Base-by-base conservation (phyloP, 2,797 vertebrate species). In the Sarcophilus harrisii region DNA sequence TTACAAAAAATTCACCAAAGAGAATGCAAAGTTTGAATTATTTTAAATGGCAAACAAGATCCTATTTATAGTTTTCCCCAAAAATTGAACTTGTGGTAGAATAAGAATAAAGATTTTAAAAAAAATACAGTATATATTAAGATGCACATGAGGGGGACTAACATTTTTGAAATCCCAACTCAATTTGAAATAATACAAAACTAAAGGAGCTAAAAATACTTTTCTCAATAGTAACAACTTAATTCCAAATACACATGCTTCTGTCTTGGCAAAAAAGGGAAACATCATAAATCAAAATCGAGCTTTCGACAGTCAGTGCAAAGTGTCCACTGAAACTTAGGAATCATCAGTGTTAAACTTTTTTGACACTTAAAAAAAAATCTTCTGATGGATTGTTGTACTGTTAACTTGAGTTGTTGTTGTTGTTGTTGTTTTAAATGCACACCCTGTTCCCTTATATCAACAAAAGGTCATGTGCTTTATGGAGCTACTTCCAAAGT, bases 401-500 rank as follows among this genome's bases (percentile, higher is more conserved):
- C 98, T 96, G 96, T 94, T 97, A 98, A 97, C 96, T 98, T 94
- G 97, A 97, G 97, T 96, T 93, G 8, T 55, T 55, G 8, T 55
- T 55, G 0, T 55, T 55, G 8, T 55, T 55, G 8, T 55, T 52
- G 24, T 13, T 29, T 54, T 90, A 96, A 97, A 98, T 87, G 73
- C 38, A 97, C 94, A 97, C 96, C 62, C 92, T 89, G 92, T 97
- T 96, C 94, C 91, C 92, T 97, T 96, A 95, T 96, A 98, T 98
- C 98, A 98, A 98, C 98, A 98, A 98, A 98, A 98, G 98, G 97
- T 98, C 98, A 98, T 98, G 98, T 98, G 98, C 97, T 98, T 98
- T 95, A 93, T 97, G 93, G 92, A 98, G 98, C 96, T 97, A 98
- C 97, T 98, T 97, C 97, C 98, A 98, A 98, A 99, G 97, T 98